Evolutionary conservation across 1,140 invertebrate genomes (phyloP).

Genomic region (honey bee (Apis mellifera)): Amel_HAv3.1 CM009938.2:5367001-5367500

Average conservation of each 20-base stretch:
- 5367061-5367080: conserved; percentile 9
- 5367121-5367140: neutral
- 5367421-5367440: neutral
- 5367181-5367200: conserved; percentile 41
- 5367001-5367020: neutral
- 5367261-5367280: conserved; percentile 19
- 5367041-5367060: neutral
- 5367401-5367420: neutral
- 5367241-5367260: conserved; percentile 14
- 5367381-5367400: neutral
- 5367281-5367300: conserved; percentile 22
- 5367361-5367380: conserved; percentile 7
- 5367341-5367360: neutral
- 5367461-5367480: neutral
- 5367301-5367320: neutral
- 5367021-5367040: neutral
- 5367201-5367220: conserved; percentile 46
- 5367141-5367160: conserved; percentile 31
- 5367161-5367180: conserved; percentile 7
- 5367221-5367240: conserved; percentile 1
- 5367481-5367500: no score
- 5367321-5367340: neutral
- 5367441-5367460: neutral
- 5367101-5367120: conserved; percentile 30
- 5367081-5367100: conserved; percentile 1